A percentile compares a stretch with the other conserved stretches of the same genome.
phyloP scores from a whole-genome alignment of 2,797 vertebrate species.

The Danio jaintianensis region DNA sequence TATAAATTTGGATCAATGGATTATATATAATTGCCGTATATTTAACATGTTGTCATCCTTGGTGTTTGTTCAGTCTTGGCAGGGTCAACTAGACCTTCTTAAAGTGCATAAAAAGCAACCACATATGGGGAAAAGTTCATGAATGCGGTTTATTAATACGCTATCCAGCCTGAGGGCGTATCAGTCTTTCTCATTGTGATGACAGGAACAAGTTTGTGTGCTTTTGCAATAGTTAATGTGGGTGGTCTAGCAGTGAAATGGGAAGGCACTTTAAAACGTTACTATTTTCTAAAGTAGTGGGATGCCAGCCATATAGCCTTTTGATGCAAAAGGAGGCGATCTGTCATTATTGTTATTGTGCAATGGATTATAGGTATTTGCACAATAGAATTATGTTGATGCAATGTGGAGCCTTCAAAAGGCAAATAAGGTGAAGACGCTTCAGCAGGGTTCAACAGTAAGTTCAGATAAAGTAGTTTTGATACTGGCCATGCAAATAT shows the following conservation, averaged over 20 bases:
- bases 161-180: constrained; percentile 50
- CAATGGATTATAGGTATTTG: constrained; percentile 23
- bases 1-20: neutral
- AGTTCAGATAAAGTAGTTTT: neutral
- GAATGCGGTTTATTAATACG: constrained; percentile 51
- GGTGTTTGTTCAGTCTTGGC: neutral
- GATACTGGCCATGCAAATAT: neutral
- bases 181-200: constrained; percentile 65
- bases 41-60: constrained; percentile 10
- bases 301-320: constrained; percentile 20
- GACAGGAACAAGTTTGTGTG: constrained; percentile 75
- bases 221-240: constrained; percentile 79
- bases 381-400: constrained; percentile 17
- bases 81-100: constrained; percentile 27
- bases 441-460: neutral
- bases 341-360: constrained; percentile 12
- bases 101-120: constrained; percentile 12
- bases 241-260: constrained; percentile 81
- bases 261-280: constrained; percentile 66
- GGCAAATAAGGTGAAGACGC: neutral
- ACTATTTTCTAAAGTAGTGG: constrained; percentile 53
- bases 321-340: neutral
- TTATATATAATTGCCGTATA: constrained; percentile 7
- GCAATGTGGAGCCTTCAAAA: neutral
- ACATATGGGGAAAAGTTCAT: constrained; percentile 39